phyloP scores from a whole-genome alignment of 2,888 invertebrate genomes.

The Callosobruchus maculatus region DNA sequence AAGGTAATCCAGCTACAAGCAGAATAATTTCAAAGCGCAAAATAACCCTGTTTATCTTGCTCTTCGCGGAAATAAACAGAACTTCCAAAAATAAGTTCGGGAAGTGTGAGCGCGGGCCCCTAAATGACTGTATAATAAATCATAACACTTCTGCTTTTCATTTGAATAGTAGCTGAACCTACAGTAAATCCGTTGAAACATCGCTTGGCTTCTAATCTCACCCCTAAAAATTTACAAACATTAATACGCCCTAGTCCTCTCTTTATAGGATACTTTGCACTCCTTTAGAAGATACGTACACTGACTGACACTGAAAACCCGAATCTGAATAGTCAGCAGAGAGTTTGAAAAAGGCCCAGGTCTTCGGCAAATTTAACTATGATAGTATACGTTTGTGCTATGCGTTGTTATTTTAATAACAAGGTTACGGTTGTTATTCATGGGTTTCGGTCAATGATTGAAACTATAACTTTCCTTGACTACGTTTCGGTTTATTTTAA shows the following conservation, averaged over 20 bases:
- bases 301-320: background rate
- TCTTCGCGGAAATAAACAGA: background rate
- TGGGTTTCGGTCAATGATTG: no score
- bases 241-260: background rate
- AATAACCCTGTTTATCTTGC: background rate
- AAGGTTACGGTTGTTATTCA: no score
- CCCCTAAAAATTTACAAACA: conserved; percentile 32
- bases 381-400: no score
- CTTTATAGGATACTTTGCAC: background rate
- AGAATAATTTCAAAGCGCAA: background rate
- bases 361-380: no score
- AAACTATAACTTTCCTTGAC: no score
- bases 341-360: no score
- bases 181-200: conserved; percentile 36
- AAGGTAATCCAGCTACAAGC: background rate
- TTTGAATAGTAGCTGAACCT: conserved; percentile 37
- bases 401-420: no score
- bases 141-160: conserved; percentile 37
- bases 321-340: background rate
- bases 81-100: background rate
- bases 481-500: no score
- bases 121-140: conserved; percentile 37
- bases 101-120: conserved; percentile 13
- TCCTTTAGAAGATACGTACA: background rate
- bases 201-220: conserved; percentile 32